Evolutionary conservation across 2,113 vertebrate genomes (phyloP).

Genomic region (Eidolon helvum): DNA sequence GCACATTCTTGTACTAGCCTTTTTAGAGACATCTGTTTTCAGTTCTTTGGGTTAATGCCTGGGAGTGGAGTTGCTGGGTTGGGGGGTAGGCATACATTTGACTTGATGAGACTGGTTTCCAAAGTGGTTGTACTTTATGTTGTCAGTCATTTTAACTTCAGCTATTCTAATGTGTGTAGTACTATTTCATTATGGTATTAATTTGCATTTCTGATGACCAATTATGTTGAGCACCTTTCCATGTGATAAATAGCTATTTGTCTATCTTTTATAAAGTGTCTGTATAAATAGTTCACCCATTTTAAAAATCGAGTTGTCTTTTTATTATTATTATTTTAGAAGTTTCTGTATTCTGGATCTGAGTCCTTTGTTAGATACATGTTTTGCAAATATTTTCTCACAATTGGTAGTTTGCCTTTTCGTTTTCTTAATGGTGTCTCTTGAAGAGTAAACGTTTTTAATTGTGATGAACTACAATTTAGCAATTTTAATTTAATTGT

Average conservation of each 20-base stretch:
- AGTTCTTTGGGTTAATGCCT: background rate
- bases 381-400: background rate
- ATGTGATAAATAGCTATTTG: background rate
- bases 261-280: background rate
- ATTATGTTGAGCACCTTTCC: background rate
- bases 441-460: background rate
- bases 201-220: background rate
- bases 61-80: background rate
- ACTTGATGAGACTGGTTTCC: background rate
- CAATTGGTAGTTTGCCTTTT: background rate
- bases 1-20: background rate
- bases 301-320: background rate
- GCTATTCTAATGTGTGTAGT: rapidly evolving
- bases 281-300: background rate
- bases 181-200: background rate
- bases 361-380: background rate
- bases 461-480: background rate
- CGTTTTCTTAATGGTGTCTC: background rate
- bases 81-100: too few relatives aligned
- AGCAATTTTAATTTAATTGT: background rate
- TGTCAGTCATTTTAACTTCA: rapidly evolving
- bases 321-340: background rate
- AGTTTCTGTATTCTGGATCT: background rate
- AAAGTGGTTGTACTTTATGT: too few relatives aligned
- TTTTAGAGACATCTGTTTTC: background rate